Evolutionary conservation across 2,113 vertebrate species (phyloP).

Genomic region (Brachypteracias leptosomus): DNA sequence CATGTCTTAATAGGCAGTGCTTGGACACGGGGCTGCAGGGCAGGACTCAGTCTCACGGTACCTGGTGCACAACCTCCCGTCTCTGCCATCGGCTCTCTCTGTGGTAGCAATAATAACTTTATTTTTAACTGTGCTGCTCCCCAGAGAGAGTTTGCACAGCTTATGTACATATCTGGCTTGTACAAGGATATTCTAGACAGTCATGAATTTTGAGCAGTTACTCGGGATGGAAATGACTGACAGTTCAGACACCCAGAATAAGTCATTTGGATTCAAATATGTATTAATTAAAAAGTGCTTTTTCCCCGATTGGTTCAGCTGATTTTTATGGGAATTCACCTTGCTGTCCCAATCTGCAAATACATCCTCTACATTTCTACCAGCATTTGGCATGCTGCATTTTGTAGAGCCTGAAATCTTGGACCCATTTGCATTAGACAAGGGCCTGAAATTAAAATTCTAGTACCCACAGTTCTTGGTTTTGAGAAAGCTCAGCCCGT

Average conservation of each 20-base stretch:
- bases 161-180: neutral
- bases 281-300: conserved; percentile 20
- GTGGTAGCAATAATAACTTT: neutral
- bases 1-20: neutral
- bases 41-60: neutral
- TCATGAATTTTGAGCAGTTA: conserved; percentile 36
- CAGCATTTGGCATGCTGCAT: neutral
- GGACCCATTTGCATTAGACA: neutral
- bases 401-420: neutral
- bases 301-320: neutral
- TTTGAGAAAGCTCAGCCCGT: neutral
- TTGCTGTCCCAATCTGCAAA: neutral
- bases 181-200: neutral
- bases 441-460: conserved; percentile 14
- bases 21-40: neutral
- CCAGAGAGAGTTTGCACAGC: neutral
- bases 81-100: neutral
- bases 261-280: neutral
- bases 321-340: conserved; percentile 1
- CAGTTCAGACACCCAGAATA: neutral
- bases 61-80: neutral
- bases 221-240: conserved; percentile 28
- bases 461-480: neutral
- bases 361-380: neutral
- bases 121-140: conserved; percentile 42